Evolutionary conservation across 1,140 invertebrate species (phyloP), one percentile per base, ranked within the genome.

Genomic region (Bombus sylvicola): DNA sequence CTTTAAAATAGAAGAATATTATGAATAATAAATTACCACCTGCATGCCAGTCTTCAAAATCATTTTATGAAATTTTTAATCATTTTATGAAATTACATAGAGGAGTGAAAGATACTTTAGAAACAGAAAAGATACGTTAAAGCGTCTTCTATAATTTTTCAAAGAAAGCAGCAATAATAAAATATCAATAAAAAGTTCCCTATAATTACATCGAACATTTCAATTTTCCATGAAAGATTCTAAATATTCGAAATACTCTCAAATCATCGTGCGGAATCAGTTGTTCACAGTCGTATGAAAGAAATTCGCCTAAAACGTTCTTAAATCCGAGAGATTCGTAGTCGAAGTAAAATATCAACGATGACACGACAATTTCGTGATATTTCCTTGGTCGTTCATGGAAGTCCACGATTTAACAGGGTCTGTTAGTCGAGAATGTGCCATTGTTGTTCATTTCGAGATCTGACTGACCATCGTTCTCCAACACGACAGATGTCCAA

Each of bases 401-500:
- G 34, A 25, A 64, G 83, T 69, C 10, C 8, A 74, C n/a, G 68
- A 84, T 57, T 28, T 39, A 64, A 34, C 34, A 41, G 28, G 25
- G 72, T 66, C 43, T 76, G 43, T 80, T 73, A 39, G 66, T 68
- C 53, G 71, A 68, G 47, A 88, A 88, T 84, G 76, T 80, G 57
- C 88, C 82, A 93, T 94, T 94, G 94, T 95, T 95, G 95, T 93
- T 94, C 94, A 94, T 87, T 95, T 94, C 43, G 89, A 91, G 91
- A 95, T 93, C 87, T 92, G 72, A 87, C 92, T 95, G 95, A 95
- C 95, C 95, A 94, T 43, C 83, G 94, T 94, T 94, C 92, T 79
- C 93, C 94, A 93, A 93, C 91, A 89, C 91, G 92, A 95, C 95
- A 95, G 94, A 95, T 95, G 94, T 94, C 92, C 92, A 81, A 86